Evolutionary conservation across 2,797 vertebrate genomes (phyloP), one percentile per base, ranked within the genome.

Genomic region (Decapterus maruadsi): DNA sequence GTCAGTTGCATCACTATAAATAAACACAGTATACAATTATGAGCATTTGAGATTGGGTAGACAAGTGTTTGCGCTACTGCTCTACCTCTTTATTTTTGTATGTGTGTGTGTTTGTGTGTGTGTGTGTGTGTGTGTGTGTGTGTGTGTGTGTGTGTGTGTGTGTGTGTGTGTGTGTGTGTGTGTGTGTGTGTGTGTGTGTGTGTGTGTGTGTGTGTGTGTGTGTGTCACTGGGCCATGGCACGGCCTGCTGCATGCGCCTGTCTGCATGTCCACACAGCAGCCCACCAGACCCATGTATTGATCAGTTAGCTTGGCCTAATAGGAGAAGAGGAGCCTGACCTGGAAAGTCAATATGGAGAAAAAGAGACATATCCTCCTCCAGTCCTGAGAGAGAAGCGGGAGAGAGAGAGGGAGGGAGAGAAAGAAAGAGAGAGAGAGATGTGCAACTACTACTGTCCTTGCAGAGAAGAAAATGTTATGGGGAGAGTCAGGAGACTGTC

Each of bases 291-390:
- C 88, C 50, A 64, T 17, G 81, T 94, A 95, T 95, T 93, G 95
- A 96, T 95, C 92, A 93, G 91, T 93, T 94, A 93, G 93, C 89
- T 93, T 91, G 92, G 85, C 89, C 90, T 95, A 95, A 95, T 95
- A 94, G 92, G 90, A 93, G 87, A 89, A 92, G 89, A 93, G 90
- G 83, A 93, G 89, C 85, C 88, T 89, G 89, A 94, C 90, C 91
- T 88, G 87, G 92, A 93, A 95, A 95, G 93, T 93, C 93, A 93
- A 94, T 93, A 93, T 68, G 81, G 88, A 90, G 90, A 91, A 93
- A 93, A 92, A 91, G 92, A 93, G 91, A 92, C 88, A 90, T 91
- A 90, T 92, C 90, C 90, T 89, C 85, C 75, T 83, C 81, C 63
- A 36, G 79, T 90, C 90, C 86, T 80, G 76, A 77, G 89, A 90